These are phyloP conservation scores for Rhagium mordax DNA, from an alignment of 2,888 invertebrate species.

Conservation along the genomic window DNA sequence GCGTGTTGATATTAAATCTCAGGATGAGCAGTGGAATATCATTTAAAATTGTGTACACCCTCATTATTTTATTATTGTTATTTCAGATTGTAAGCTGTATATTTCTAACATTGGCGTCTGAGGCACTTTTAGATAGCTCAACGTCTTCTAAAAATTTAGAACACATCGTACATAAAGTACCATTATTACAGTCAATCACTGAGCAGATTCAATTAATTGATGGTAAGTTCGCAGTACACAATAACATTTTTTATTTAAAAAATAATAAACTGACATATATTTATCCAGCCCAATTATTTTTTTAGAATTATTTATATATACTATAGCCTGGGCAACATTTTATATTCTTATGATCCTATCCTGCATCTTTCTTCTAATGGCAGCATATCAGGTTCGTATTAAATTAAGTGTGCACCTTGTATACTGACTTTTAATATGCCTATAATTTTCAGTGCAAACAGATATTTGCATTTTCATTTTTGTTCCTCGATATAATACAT, in stretches of 20 bases:
- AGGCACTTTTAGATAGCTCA: not conserved
- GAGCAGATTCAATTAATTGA: not conserved
- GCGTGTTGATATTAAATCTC: too few species aligned
- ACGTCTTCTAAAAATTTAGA: not conserved
- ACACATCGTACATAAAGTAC: not conserved
- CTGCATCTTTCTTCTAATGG: slow-evolving; percentile 15
- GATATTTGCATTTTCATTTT: slow-evolving; percentile 7
- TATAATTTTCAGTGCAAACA: slow-evolving; percentile 13
- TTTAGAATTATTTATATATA: slow-evolving; percentile 7
- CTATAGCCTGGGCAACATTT: slow-evolving; percentile 3
- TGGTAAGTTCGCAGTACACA: not conserved
- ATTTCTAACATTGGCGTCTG: not conserved
- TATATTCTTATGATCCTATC: not conserved
- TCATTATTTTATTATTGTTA: not conserved
- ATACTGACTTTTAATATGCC: not conserved
- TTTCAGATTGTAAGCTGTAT: slow-evolving; percentile 1
- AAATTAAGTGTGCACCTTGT: not conserved
- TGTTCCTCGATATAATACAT: not conserved
- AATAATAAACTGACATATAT: not conserved
- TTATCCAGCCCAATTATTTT: not conserved
- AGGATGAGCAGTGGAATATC: too few species aligned
- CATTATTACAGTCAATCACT: not conserved
- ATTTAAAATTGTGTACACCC: too few species aligned
- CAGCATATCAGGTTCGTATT: slow-evolving; percentile 16
- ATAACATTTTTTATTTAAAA: not conserved